phyloP scores from a whole-genome alignment of 2,888 invertebrate genomes.

The Eugnorisma glareosa region DNA sequence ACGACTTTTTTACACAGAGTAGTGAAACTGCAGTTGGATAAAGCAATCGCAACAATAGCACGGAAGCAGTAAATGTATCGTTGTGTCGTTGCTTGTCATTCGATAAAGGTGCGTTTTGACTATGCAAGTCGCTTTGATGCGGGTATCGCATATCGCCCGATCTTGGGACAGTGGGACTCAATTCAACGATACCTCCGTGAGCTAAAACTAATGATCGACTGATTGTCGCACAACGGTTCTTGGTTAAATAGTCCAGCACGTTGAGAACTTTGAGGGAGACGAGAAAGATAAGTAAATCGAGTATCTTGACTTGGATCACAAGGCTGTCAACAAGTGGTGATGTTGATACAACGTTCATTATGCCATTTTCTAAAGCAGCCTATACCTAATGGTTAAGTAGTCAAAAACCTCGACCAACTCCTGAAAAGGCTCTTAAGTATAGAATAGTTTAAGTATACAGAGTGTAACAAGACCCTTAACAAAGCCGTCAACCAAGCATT shows the following conservation, averaged over 20 bases:
- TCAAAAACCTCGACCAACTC: background rate
- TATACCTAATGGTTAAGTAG: background rate
- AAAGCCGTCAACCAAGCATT: too few relatives aligned
- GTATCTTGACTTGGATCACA: background rate
- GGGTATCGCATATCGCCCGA: background rate
- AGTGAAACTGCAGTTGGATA: conserved; percentile 26
- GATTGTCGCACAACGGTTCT: background rate
- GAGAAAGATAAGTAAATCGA: conserved; percentile 1
- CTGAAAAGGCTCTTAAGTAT: background rate
- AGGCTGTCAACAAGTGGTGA: background rate
- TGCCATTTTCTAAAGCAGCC: background rate
- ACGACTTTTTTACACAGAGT: too few relatives aligned
- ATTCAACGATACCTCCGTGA: conserved; percentile 1
- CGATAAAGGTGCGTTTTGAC: conserved; percentile 18
- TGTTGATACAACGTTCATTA: background rate
- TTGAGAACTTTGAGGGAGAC: conserved; percentile 7
- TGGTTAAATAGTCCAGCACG: background rate
- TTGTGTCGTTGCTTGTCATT: conserved; percentile 4
- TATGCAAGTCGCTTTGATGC: background rate
- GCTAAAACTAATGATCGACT: background rate
- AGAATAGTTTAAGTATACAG: background rate
- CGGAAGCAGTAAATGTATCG: conserved; percentile 26
- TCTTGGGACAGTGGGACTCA: background rate
- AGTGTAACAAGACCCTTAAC: too few relatives aligned
- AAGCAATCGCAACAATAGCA: conserved; percentile 20